These are phyloP conservation scores for Cyclophora punctaria DNA, from an alignment of 2,888 invertebrate species.

Conservation along the genomic window DNA sequence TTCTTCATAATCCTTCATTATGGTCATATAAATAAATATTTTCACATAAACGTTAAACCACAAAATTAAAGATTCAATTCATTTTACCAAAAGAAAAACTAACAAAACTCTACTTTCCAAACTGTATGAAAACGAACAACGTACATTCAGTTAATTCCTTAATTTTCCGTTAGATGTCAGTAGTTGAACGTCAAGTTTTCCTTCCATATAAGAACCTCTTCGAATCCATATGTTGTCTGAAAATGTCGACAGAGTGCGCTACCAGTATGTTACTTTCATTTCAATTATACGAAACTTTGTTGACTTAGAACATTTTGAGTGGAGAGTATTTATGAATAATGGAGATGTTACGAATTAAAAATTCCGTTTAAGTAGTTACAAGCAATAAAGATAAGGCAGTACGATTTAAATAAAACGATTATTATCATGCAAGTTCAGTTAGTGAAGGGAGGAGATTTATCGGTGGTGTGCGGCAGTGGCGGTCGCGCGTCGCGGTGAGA, in stretches of 20 bases:
- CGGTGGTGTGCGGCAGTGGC: slow-evolving; percentile 30
- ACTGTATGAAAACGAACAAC: neutral
- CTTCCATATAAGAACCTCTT: slow-evolving; percentile 27
- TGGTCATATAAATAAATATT: too few species aligned
- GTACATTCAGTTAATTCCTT: slow-evolving; percentile 36
- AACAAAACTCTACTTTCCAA: too few species aligned
- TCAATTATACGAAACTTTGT: neutral
- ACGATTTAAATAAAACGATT: slow-evolving; percentile 51
- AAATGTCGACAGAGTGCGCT: slow-evolving; percentile 56
- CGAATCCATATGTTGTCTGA: slow-evolving; percentile 29
- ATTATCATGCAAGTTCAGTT: slow-evolving; percentile 44
- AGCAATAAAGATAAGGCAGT: slow-evolving; percentile 42
- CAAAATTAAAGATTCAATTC: too few species aligned
- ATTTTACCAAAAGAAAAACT: too few species aligned
- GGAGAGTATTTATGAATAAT: neutral
- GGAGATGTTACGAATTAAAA: slow-evolving; percentile 12
- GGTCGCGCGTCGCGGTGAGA: slow-evolving; percentile 51
- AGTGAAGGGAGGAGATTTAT: slow-evolving; percentile 37
- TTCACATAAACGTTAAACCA: too few species aligned
- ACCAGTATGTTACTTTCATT: slow-evolving; percentile 11
- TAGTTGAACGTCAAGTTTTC: slow-evolving; percentile 16
- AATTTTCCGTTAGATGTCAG: slow-evolving; percentile 63
- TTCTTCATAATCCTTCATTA: too few species aligned
- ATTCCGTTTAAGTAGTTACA: slow-evolving; percentile 19
- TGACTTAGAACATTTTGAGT: neutral